phyloP scores from a whole-genome alignment of 2,888 invertebrate genomes.

The Drosophila kuntzei region DNA sequence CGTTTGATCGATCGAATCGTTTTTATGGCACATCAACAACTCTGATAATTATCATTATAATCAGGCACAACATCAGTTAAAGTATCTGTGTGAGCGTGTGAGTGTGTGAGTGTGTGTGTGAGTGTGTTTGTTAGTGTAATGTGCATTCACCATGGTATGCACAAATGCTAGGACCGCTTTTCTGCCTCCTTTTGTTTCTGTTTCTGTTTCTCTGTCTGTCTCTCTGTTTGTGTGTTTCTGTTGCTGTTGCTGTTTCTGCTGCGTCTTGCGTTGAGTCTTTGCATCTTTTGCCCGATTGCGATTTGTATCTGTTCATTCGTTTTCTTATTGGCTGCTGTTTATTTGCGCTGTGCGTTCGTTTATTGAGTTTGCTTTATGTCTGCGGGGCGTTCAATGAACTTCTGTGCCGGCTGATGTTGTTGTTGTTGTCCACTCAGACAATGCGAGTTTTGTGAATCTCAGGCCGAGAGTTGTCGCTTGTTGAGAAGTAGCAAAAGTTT shows the following conservation, averaged over 20 bases:
- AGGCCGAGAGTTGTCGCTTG: constrained; percentile 39
- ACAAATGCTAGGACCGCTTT: constrained; percentile 12
- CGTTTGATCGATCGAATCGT: constrained; percentile 37
- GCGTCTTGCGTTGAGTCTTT: constrained; percentile 27
- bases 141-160: constrained; percentile 21
- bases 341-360: constrained; percentile 73
- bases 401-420: constrained; percentile 24
- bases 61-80: constrained; percentile 31
- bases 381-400: constrained; percentile 73
- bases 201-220: constrained; percentile 15
- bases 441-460: constrained; percentile 39
- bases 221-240: constrained; percentile 2
- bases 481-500: constrained; percentile 33
- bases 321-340: constrained; percentile 81
- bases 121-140: not conserved
- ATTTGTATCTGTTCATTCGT: constrained; percentile 75
- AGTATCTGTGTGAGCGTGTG: not conserved
- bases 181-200: constrained; percentile 43
- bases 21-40: constrained; percentile 52
- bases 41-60: no score
- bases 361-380: constrained; percentile 76
- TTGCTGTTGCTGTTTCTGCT: constrained; percentile 20
- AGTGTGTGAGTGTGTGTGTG: constrained; percentile 5
- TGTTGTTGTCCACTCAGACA: constrained; percentile 39
- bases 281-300: constrained; percentile 59